Evolutionary conservation across 2,888 invertebrate species (phyloP).

Genomic region (Ceramica pisi): DNA sequence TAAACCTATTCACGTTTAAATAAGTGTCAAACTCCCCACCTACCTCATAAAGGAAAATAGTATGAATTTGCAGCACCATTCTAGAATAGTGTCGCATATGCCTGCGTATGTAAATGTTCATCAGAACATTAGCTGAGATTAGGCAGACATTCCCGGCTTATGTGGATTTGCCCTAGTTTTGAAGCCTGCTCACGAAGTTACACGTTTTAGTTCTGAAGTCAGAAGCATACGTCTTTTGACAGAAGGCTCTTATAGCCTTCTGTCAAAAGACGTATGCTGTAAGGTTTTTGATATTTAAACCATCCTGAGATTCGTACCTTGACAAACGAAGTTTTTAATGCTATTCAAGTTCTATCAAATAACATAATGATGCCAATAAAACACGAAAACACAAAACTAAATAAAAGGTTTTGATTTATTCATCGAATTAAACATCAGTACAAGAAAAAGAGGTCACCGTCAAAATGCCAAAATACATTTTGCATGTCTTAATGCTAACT

Average conservation of each 20-base stretch:
- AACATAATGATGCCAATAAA: too few relatives aligned
- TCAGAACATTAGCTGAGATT: conserved; percentile 56
- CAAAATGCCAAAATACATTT: background rate
- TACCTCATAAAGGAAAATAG: background rate
- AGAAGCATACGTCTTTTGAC: too few relatives aligned
- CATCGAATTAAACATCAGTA: background rate
- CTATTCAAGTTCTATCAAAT: too few relatives aligned
- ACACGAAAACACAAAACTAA: too few relatives aligned
- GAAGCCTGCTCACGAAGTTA: conserved; percentile 39
- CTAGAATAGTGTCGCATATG: conserved; percentile 25
- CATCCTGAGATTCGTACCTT: too few relatives aligned
- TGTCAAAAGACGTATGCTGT: conserved; percentile 5
- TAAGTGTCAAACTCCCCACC: background rate
- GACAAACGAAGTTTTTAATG: too few relatives aligned
- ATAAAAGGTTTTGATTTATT: background rate
- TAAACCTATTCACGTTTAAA: background rate
- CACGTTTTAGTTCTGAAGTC: conserved; percentile 41
- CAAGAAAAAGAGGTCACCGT: background rate
- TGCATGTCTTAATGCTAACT: background rate
- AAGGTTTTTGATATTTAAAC: conserved; percentile 8
- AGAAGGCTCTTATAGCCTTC: too few relatives aligned
- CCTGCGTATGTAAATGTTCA: conserved; percentile 52
- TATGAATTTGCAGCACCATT: conserved; percentile 19
- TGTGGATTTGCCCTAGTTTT: conserved; percentile 55
- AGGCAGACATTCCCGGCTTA: conserved; percentile 39